Percentiles rank a stretch among this genome's conserved stretches.
phyloP scores from a whole-genome alignment of 35 echinoderm and acorn worm genomes.

The Stichopus chloronotus region DNA sequence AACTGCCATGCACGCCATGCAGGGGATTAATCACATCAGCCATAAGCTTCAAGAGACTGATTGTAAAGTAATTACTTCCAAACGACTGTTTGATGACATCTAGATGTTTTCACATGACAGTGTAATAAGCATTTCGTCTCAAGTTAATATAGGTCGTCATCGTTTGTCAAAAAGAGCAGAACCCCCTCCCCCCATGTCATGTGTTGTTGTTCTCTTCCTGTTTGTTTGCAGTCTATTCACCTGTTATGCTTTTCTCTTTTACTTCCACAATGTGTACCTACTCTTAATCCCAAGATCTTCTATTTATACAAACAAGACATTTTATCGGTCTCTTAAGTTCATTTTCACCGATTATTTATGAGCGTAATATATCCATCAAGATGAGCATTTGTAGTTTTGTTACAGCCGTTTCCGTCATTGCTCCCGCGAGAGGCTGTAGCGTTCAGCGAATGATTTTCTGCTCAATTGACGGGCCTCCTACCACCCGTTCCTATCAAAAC shows the following conservation, averaged over 20 bases:
- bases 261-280: not conserved
- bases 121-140: not conserved
- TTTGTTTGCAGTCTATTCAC: conserved; percentile 44
- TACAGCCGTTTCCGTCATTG: conserved; percentile 47
- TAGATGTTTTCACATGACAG: conserved; percentile 12
- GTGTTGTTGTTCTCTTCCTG: conserved; percentile 39
- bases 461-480: conserved; percentile 43
- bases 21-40: conserved; percentile 37
- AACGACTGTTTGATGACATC: conserved; percentile 49
- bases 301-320: conserved; percentile 58
- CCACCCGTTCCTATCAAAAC: not conserved
- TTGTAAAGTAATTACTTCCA: conserved; percentile 52
- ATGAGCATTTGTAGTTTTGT: conserved; percentile 56
- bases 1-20: not conserved
- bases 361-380: conserved; percentile 29
- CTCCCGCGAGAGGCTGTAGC: conserved; percentile 4
- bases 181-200: conserved; percentile 20
- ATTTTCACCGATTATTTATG: conserved; percentile 27
- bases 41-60: conserved; percentile 11
- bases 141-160: conserved; percentile 3
- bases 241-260: conserved; percentile 30
- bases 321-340: conserved; percentile 53
- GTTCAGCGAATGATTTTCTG: conserved; percentile 46
- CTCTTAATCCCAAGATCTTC: not conserved
- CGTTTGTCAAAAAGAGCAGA: conserved; percentile 27